A percentile compares a stretch with the other conserved stretches of the same genome.
These are phyloP conservation scores for Lymantria dispar DNA, from an alignment of 2,888 invertebrate genomes.

Conservation along the genomic window DNA sequence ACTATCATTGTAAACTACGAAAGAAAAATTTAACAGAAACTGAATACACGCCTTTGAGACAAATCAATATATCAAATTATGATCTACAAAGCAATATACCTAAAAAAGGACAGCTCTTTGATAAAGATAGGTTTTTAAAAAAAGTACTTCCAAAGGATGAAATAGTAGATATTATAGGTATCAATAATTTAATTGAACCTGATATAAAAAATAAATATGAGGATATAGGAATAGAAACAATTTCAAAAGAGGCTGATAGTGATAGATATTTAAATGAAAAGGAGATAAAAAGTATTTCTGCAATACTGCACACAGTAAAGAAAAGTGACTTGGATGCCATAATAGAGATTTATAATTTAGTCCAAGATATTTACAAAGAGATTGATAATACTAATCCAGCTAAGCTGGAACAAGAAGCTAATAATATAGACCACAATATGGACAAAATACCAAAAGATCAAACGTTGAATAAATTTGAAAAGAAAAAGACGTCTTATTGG, in stretches of 20 bases:
- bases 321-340: slow-evolving; percentile 71
- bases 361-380: slow-evolving; percentile 70
- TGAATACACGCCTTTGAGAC: slow-evolving; percentile 37
- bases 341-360: slow-evolving; percentile 68
- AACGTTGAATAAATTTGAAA: neutral
- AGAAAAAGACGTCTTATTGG: slow-evolving; percentile 18
- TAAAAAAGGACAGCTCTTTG: neutral
- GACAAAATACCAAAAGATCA: neutral
- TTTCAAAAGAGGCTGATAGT: slow-evolving; percentile 4
- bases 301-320: slow-evolving; percentile 59
- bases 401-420: slow-evolving; percentile 37
- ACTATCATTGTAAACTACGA: slow-evolving; percentile 67
- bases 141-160: neutral
- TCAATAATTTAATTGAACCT: neutral
- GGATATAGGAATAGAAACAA: slow-evolving; percentile 3
- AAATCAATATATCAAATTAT: slow-evolving; percentile 42
- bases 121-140: neutral
- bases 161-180: neutral
- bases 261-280: slow-evolving; percentile 62
- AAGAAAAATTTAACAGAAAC: slow-evolving; percentile 38
- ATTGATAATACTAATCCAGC: slow-evolving; percentile 45
- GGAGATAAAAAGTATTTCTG: slow-evolving; percentile 61
- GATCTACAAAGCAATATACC: slow-evolving; percentile 3
- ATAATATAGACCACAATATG: slow-evolving; percentile 36
- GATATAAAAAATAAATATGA: neutral